Conservation (phyloP, 2,113 vertebrate species). For the Spilogale gracilis region DNA sequence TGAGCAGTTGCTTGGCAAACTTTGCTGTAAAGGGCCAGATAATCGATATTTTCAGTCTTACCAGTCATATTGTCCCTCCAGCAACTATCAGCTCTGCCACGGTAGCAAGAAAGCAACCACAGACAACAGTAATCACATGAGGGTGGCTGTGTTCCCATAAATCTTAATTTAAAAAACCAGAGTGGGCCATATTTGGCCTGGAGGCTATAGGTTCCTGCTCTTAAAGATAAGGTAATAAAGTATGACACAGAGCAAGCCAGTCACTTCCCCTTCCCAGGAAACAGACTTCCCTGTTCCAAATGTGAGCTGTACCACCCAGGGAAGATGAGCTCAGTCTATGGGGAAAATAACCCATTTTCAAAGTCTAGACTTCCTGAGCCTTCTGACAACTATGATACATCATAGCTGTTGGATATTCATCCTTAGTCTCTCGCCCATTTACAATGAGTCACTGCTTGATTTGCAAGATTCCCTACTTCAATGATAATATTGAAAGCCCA, state of each 20-base stretch:
- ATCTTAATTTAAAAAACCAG: background rate
- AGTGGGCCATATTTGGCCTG: background rate
- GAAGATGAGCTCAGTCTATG: constrained; percentile 59
- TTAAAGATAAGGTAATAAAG: background rate
- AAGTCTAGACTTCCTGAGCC: constrained; percentile 76
- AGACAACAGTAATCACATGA: background rate
- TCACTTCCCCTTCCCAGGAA: background rate
- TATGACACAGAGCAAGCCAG: constrained; percentile 17
- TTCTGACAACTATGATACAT: constrained; percentile 67
- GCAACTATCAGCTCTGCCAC: background rate
- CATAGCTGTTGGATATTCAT: background rate
- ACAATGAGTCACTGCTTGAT: constrained; percentile 78
- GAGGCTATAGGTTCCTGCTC: background rate
- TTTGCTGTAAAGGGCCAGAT: background rate
- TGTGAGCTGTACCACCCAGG: background rate
- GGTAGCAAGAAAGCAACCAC: background rate
- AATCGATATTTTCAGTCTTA: background rate
- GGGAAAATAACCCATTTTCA: constrained; percentile 60
- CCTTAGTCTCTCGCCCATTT: constrained; percentile 56
- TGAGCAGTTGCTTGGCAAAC: background rate
- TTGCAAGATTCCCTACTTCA: constrained; percentile 67
- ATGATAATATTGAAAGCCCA: constrained; percentile 74
- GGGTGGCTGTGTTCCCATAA: background rate
- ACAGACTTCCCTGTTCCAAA: constrained; percentile 46
- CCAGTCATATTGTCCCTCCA: background rate